These are phyloP conservation scores for Himalopsyche anomala DNA, from an alignment of 2,888 invertebrate genomes.

Conservation along the genomic window DNA sequence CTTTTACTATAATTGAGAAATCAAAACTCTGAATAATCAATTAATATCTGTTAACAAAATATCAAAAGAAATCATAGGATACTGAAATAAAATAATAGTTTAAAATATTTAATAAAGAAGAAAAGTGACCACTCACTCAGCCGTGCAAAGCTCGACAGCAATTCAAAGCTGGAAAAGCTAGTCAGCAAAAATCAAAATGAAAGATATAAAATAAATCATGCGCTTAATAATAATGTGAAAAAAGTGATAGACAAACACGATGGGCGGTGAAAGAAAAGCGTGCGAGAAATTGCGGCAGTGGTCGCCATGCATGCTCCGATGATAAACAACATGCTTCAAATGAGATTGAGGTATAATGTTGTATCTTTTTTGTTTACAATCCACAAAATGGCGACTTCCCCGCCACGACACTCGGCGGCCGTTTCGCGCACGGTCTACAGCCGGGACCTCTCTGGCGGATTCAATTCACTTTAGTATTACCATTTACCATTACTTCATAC, in stretches of 20 bases:
- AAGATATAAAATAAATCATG: slow-evolving; percentile 54
- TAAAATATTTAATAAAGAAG: slow-evolving; percentile 52
- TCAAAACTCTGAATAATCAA: slow-evolving; percentile 54
- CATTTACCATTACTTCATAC: slow-evolving; percentile 27
- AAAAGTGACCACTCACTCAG: slow-evolving; percentile 65
- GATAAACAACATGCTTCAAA: slow-evolving; percentile 50
- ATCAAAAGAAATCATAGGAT: slow-evolving; percentile 49
- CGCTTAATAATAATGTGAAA: slow-evolving; percentile 37
- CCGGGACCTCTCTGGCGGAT: slow-evolving; percentile 64
- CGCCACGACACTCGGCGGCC: slow-evolving; percentile 23
- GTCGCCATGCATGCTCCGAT: slow-evolving; percentile 61
- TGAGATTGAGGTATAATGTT: slow-evolving; percentile 64
- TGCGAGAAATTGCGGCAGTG: slow-evolving; percentile 53
- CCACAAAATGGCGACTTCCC: slow-evolving; percentile 47
- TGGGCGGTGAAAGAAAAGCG: slow-evolving; percentile 50
- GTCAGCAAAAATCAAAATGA: slow-evolving; percentile 60
- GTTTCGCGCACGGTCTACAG: slow-evolving; percentile 10
- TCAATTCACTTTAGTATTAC: slow-evolving; percentile 34
- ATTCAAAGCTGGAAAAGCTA: slow-evolving; percentile 54
- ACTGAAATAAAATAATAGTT: slow-evolving; percentile 43
- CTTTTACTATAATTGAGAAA: slow-evolving; percentile 48
- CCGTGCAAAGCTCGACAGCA: slow-evolving; percentile 63
- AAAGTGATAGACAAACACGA: slow-evolving; percentile 29
- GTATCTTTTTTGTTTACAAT: slow-evolving; percentile 50
- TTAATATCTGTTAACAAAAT: slow-evolving; percentile 56